Conservation (phyloP, 1,140 invertebrate genomes). For the Semibalanus balanoides region DNA sequence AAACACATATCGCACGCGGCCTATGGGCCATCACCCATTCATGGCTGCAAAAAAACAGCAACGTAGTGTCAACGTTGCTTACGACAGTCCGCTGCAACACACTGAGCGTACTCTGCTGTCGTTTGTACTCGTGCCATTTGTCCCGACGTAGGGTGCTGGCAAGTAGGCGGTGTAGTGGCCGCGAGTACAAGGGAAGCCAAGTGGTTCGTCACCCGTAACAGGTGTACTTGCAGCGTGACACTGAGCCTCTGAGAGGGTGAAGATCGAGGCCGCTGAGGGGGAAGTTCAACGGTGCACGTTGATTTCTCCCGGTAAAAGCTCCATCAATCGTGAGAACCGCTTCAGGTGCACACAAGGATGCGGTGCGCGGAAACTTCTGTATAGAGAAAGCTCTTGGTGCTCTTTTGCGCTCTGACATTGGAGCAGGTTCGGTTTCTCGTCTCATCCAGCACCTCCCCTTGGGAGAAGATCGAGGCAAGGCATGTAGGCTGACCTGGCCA, state of each 20-base stretch:
- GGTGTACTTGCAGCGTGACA: too few relatives aligned
- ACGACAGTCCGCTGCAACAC: too few relatives aligned
- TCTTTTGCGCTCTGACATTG: conserved; percentile 85
- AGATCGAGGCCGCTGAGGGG: conserved; percentile 71
- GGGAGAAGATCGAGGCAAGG: conserved; percentile 83
- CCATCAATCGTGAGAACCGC: conserved; percentile 70
- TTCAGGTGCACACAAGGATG: conserved; percentile 70
- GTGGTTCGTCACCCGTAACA: too few relatives aligned
- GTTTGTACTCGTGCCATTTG: too few relatives aligned
- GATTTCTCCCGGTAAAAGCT: conserved; percentile 74
- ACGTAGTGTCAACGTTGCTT: too few relatives aligned
- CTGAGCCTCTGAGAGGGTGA: conserved; percentile 48
- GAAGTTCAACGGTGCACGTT: conserved; percentile 68
- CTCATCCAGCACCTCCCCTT: conserved; percentile 72
- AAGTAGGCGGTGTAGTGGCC: too few relatives aligned
- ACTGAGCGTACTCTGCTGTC: too few relatives aligned
- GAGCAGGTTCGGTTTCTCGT: conserved; percentile 84
- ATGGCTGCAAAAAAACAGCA: too few relatives aligned
- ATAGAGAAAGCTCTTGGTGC: conserved; percentile 86
- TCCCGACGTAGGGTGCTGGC: too few relatives aligned
- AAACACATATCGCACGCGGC: too few relatives aligned
- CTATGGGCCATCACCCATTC: too few relatives aligned
- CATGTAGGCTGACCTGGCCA: conserved; percentile 53
- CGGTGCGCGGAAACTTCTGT: conserved; percentile 81
- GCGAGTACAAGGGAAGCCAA: too few relatives aligned